Evolutionary conservation across 2,113 vertebrate species (phyloP).

Genomic region (Hippocampus zosterae): DNA sequence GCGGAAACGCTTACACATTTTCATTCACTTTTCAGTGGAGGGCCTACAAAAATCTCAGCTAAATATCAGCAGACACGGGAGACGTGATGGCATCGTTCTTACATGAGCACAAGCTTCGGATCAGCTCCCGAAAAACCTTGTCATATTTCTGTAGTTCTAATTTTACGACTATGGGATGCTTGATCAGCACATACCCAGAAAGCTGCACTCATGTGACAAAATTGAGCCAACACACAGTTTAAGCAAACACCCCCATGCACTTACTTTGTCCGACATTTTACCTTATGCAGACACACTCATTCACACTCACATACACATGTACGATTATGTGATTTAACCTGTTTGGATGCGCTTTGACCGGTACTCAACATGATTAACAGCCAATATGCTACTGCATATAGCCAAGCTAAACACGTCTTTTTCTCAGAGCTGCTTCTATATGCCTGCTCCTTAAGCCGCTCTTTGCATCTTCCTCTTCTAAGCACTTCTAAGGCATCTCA

Average conservation of each 20-base stretch:
- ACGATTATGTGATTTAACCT: conserved; percentile 75
- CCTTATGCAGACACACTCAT: conserved; percentile 25
- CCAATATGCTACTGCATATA: conserved; percentile 59
- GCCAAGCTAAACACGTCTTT: conserved; percentile 67
- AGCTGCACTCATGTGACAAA: conserved; percentile 27
- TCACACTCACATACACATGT: conserved; percentile 48
- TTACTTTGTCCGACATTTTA: conserved; percentile 21
- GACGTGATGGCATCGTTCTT: not conserved
- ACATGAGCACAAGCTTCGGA: not conserved
- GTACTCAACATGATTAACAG: conserved; percentile 72
- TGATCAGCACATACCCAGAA: conserved; percentile 12
- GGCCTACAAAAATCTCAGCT: not conserved
- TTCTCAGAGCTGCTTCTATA: conserved; percentile 56
- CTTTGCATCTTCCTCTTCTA: conserved; percentile 71
- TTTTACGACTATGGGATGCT: conserved; percentile 3
- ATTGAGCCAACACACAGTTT: conserved; percentile 27
- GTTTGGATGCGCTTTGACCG: conserved; percentile 71
- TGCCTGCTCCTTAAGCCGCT: conserved; percentile 69
- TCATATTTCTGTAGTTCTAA: not conserved
- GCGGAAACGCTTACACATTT: no score
- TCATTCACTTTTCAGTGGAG: not conserved
- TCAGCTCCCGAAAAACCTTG: not conserved
- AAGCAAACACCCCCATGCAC: conserved; percentile 38
- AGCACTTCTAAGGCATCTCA: conserved; percentile 66
- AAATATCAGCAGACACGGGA: not conserved